These are phyloP conservation scores for Actinopyga echinites DNA, from an alignment of 53 echinoderm and acorn worm genomes.

Conservation along the genomic window DNA sequence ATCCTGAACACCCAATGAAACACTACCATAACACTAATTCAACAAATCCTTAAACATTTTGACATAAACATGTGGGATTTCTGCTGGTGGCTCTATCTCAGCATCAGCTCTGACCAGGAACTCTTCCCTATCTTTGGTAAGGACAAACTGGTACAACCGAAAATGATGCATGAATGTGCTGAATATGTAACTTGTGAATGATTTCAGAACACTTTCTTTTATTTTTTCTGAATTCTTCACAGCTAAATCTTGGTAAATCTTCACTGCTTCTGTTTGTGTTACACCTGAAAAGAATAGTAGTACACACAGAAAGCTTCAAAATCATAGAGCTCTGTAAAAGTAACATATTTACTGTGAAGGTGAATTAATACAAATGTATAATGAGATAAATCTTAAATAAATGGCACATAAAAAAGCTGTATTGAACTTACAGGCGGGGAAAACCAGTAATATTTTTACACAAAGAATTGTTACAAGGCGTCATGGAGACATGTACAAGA, in stretches of 20 bases:
- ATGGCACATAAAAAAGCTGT: no score
- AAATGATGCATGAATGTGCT: slow-evolving; percentile 86
- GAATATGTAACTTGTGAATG: slow-evolving; percentile 79
- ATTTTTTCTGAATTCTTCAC: slow-evolving; percentile 34
- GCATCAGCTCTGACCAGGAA: slow-evolving; percentile 49
- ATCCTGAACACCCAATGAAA: no score
- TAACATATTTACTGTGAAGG: no score
- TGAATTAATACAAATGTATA: no score
- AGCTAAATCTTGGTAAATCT: slow-evolving; percentile 57
- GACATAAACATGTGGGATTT: slow-evolving; percentile 46
- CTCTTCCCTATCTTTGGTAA: slow-evolving; percentile 65
- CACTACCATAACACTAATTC: no score
- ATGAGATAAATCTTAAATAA: no score
- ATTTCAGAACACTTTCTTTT: slow-evolving; percentile 62
- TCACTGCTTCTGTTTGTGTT: slow-evolving; percentile 60
- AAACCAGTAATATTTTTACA: no score
- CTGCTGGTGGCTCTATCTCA: slow-evolving; percentile 64
- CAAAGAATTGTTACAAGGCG: no score
- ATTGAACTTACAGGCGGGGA: no score
- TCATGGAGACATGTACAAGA: no score
- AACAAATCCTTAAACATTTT: no score
- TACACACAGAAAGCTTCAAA: slow-evolving; percentile 16
- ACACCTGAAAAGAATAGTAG: slow-evolving; percentile 49
- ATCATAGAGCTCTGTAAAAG: no score
- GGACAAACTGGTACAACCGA: slow-evolving; percentile 82